Evolutionary conservation across 2,888 invertebrate species (phyloP).

Genomic region (Ormyrus labotus): DNA sequence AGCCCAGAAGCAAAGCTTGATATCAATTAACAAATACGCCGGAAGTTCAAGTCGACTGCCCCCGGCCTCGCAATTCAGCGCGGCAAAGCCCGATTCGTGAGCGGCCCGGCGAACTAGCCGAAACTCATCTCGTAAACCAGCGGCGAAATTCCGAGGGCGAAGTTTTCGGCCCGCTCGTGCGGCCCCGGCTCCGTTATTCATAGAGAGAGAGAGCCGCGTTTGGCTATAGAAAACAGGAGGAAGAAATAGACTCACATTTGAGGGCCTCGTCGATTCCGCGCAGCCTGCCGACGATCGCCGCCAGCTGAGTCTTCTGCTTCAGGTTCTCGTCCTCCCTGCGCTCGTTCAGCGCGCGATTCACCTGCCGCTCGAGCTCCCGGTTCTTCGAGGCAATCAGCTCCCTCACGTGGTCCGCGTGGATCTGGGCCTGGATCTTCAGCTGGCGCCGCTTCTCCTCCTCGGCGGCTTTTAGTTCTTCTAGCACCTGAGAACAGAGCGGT

Average conservation of each 20-base stretch:
- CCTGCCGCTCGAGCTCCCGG: slow-evolving; percentile 77
- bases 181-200: not conserved
- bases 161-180: too few species aligned
- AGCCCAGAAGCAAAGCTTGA: too few species aligned
- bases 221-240: not conserved
- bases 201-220: not conserved
- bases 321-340: slow-evolving; percentile 82
- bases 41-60: too few species aligned
- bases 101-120: too few species aligned
- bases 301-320: slow-evolving; percentile 83
- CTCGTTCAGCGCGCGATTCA: slow-evolving; percentile 81
- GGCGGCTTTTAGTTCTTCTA: slow-evolving; percentile 79
- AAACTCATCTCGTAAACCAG: too few species aligned
- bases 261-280: slow-evolving; percentile 87
- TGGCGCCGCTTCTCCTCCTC: slow-evolving; percentile 86
- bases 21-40: too few species aligned
- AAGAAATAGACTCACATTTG: slow-evolving; percentile 78
- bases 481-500: slow-evolving; percentile 75
- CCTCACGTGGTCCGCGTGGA: slow-evolving; percentile 88
- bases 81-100: too few species aligned
- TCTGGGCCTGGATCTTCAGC: slow-evolving; percentile 89
- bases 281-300: slow-evolving; percentile 84
- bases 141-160: too few species aligned
- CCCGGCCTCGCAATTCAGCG: too few species aligned
- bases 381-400: slow-evolving; percentile 82